These are phyloP conservation scores for Bubalus kerabau DNA, from an alignment of 2,113 vertebrate species.

Conservation along the genomic window DNA sequence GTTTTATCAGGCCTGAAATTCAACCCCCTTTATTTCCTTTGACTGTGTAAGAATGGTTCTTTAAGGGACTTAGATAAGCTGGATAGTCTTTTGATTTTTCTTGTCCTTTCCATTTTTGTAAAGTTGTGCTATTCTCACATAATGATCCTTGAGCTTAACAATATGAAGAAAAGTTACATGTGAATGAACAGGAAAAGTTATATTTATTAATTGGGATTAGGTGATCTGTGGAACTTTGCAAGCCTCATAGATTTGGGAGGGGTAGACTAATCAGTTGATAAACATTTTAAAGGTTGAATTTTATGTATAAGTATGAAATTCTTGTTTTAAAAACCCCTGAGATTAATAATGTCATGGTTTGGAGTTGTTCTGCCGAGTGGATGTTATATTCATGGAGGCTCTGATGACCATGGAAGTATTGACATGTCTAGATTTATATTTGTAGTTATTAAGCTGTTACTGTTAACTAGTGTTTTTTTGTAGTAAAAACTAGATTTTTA, in stretches of 20 bases:
- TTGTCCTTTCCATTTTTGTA: neutral
- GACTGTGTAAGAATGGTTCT: neutral
- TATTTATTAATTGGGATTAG: neutral
- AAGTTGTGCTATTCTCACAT: neutral
- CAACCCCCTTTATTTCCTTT: neutral
- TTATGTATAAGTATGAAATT: neutral
- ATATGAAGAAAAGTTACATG: neutral
- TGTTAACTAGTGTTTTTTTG: neutral
- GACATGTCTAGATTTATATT: neutral
- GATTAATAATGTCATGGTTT: conserved; percentile 11
- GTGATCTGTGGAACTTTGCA: neutral
- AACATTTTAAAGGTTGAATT: conserved; percentile 10
- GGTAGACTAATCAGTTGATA: neutral
- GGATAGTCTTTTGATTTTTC: neutral
- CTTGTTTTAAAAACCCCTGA: neutral
- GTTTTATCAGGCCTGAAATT: neutral
- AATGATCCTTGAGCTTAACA: neutral
- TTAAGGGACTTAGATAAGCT: neutral
- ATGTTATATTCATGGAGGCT: neutral
- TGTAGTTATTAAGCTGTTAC: neutral
- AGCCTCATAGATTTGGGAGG: neutral
- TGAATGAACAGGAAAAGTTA: neutral
- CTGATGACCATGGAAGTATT: neutral
- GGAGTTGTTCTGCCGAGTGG: neutral
- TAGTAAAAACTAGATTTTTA: neutral